Base-by-base conservation (phyloP, 1,140 invertebrate species). In the Penaeus japonicus region DNA sequence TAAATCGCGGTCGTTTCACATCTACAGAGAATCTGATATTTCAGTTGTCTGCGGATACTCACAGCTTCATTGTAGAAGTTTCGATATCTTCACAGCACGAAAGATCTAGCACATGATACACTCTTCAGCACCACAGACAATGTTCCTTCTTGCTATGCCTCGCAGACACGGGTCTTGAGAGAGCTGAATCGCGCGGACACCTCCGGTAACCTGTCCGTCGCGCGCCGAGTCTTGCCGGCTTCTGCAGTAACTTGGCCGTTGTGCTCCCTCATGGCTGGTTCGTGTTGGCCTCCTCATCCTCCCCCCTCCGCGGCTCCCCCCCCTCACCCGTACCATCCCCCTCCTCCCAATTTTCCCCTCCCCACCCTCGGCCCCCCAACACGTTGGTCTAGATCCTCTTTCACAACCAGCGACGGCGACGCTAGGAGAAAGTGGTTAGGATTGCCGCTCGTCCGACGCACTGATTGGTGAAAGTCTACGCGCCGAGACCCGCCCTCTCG, bases 401-500 rank as follows among this genome's bases (percentile, higher is more conserved):
- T 78, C 73, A 85, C 73, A 85, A 77, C 73, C 47, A 55, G 55
- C 54, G 54, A 85, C 82, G 84, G 73, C 84, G 27, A 55, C 65
- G 47, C 75, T 55, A 22, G 35, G 84, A 79, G 84, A 85, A 85
- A 85, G 84, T 85, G 84, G 84, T 79, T 85, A 79, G 78, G 84
- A 85, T 85, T 85, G 55, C 47, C 57, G 78, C 84, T 75, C 84
- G 84, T 85, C 84, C 62, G 75, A 62, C 75, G 84, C 77, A 57
- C 84, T 79, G 84, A 85, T 85, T 85, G 84, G 84, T 85, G 84
- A 85, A 85, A 85, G 84, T 85, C 70, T 12, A 73, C 70, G 70
- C 70, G 10, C 35, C 70, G 24, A 73, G 20, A 73, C 24, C 65
- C 65, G 24, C 65, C n/a, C 20, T 18, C 17, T 18, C 24, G 3